A percentile compares a stretch with the other conserved stretches of the same genome.
These are phyloP conservation scores for Peucedramus taeniatus DNA, from an alignment of 2,113 vertebrate species.

Conservation along the genomic window DNA sequence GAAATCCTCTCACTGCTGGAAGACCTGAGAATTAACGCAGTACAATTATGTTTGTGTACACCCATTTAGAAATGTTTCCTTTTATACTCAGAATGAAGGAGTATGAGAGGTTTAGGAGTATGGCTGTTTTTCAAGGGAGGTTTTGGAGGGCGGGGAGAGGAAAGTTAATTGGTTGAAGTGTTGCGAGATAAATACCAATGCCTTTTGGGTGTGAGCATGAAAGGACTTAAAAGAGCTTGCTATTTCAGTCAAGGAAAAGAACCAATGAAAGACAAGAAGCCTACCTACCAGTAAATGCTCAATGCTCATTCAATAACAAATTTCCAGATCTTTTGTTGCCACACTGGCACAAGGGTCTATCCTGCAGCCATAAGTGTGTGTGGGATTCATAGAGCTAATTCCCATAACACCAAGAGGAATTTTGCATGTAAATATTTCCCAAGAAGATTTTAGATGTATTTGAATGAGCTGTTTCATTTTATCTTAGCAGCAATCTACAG, in stretches of 20 bases:
- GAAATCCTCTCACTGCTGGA: not conserved
- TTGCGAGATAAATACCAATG: not conserved
- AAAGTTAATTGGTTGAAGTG: not conserved
- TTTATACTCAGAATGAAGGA: not conserved
- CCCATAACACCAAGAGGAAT: not conserved
- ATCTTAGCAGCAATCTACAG: not conserved
- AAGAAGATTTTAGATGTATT: not conserved
- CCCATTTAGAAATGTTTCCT: not conserved
- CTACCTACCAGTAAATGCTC: not conserved
- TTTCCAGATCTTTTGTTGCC: not conserved
- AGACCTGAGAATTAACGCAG: not conserved
- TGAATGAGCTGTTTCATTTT: not conserved
- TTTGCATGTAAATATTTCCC: not conserved
- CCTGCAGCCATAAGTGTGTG: not conserved
- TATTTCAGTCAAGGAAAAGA: not conserved
- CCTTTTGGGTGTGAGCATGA: not conserved
- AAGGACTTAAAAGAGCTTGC: not conserved
- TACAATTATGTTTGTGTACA: not conserved
- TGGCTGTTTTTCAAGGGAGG: not conserved
- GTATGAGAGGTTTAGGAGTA: not conserved
- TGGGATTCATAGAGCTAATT: not conserved
- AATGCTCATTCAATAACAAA: not conserved
- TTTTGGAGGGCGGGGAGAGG: fast-evolving
- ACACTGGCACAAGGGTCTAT: not conserved
- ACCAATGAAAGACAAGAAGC: not conserved